Evolutionary conservation across 2,888 invertebrate species (phyloP).

Genomic region (Scaeva pyrastri): DNA sequence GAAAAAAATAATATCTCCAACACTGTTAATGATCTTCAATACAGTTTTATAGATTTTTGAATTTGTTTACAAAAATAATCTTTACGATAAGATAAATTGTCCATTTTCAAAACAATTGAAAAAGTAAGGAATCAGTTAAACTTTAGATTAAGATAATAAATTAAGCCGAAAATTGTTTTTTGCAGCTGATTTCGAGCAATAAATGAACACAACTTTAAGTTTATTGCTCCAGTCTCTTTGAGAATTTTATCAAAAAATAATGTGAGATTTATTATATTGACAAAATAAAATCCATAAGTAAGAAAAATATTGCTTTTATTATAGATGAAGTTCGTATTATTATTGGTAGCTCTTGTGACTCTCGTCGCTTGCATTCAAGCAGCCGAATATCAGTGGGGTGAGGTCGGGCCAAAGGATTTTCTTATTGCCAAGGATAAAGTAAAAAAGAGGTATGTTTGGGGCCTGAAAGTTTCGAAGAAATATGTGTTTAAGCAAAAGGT

Average conservation of each 20-base stretch:
- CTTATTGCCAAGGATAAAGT: conserved; percentile 79
- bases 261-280: conserved; percentile 6
- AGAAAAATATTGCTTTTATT: conserved; percentile 2
- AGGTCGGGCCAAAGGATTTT: conserved; percentile 76
- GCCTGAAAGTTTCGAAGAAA: conserved; percentile 73
- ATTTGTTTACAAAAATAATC: conserved; percentile 3
- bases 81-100: not conserved
- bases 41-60: no score
- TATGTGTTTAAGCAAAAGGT: conserved; percentile 80
- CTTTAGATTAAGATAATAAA: not conserved
- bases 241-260: not conserved
- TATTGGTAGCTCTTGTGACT: conserved; percentile 37
- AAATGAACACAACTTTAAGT: not conserved
- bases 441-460: conserved; percentile 78
- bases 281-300: no score
- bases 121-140: not conserved
- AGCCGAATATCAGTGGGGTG: conserved; percentile 80
- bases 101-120: not conserved
- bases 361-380: conserved; percentile 75
- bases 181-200: not conserved
- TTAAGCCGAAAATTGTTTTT: not conserved
- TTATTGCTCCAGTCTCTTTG: not conserved
- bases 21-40: no score
- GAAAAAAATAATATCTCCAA: no score
- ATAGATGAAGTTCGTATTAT: conserved; percentile 53